Base-by-base conservation (phyloP, 2,113 vertebrate genomes). In the Labeo catla region DNA sequence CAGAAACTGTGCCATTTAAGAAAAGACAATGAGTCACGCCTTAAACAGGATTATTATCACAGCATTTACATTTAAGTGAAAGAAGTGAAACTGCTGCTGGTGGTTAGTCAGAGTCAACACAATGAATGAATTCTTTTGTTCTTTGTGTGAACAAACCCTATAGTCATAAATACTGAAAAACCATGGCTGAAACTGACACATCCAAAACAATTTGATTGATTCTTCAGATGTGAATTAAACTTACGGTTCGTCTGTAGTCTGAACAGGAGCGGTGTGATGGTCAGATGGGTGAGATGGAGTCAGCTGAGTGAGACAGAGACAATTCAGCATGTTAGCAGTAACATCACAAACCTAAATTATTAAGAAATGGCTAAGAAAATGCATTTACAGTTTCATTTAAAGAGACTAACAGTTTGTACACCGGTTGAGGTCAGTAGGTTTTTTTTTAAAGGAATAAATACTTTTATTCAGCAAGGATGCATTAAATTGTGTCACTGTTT, bases 191-290 rank as follows among this genome's bases (percentile, higher is more conserved):
- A 59, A 57, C 16, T 0, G 15, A 19, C 54, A 19, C 6, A 4
- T 57, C 52, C 0, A 6, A 57, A 19, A 57, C 5, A 4, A 57
- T 7, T 57, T 2, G 16, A 59, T 21, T 59, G 65, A 36, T 36
- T 34, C 11, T 66, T 66, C 65, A 39, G 13, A 8, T 45, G 70
- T 73, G 73, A 76, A 49, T 76, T 2, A 57, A 23, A 88, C 88
- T 76, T 91, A 95, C 95, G 1, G 88, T 85, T 93, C 88, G 11
- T 92, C 66, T 3, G 12, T 15, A 59, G 86, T 16, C 8, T 12
- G 70, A 8, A 45, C 84, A 9, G 91, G 80, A 47, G 73, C 82
- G 12, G 89, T 57, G 23, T 85, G 66, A 2, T 21, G 57, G 2
- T 23, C 45, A 0, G 61, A 39, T 34, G 89, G 89, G 0, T 19